Percentiles rank a stretch among this genome's conserved stretches.
These are phyloP conservation scores for Phrynosoma blainvillii DNA, from an alignment of 2,113 vertebrate species.

Conservation along the genomic window DNA sequence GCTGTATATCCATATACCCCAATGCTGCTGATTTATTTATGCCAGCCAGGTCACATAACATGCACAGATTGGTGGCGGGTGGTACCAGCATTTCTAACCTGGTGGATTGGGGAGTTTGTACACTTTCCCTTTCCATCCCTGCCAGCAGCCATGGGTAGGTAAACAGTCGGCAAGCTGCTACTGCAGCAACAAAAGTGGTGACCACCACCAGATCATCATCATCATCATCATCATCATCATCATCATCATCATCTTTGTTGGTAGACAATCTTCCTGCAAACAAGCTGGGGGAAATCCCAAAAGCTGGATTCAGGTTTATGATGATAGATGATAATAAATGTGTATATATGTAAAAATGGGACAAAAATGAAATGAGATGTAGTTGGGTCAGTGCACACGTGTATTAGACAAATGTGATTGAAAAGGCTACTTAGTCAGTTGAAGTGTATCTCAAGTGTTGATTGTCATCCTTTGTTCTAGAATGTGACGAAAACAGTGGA, in stretches of 20 bases:
- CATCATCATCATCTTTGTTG: too few relatives aligned
- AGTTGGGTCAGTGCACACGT: background rate
- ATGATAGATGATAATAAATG: too few relatives aligned
- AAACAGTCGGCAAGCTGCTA: background rate
- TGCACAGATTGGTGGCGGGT: too few relatives aligned
- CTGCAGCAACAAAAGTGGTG: background rate
- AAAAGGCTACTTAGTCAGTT: background rate
- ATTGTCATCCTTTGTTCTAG: constrained; percentile 66
- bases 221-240: too few relatives aligned
- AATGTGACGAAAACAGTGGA: constrained; percentile 76
- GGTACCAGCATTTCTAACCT: too few relatives aligned
- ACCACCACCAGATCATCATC: background rate
- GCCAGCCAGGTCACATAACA: background rate
- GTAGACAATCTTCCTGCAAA: background rate
- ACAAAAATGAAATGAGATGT: background rate
- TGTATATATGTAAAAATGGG: too few relatives aligned
- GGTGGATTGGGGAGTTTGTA: background rate
- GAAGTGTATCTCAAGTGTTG: background rate
- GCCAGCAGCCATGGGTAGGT: background rate
- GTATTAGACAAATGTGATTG: background rate
- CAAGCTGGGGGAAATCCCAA: too few relatives aligned
- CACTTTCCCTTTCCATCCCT: background rate
- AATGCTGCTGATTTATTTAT: background rate
- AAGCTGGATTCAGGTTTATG: too few relatives aligned
- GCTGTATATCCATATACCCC: background rate